Evolutionary conservation across 2,888 invertebrate species (phyloP), one percentile per base, ranked within the genome.

Genomic region (Timandra comae): DNA sequence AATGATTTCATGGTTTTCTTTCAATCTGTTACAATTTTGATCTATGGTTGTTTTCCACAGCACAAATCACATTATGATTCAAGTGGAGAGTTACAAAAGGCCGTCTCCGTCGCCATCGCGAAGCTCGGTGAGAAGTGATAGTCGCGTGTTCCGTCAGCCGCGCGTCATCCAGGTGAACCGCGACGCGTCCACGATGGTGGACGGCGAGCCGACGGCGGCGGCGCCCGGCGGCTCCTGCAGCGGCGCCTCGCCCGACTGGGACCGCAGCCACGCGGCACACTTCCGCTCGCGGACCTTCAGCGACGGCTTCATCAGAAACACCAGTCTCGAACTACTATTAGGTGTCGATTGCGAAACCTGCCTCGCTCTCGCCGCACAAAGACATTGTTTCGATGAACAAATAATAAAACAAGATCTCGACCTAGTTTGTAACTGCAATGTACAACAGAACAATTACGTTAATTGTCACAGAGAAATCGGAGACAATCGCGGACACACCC

Each of bases 291-390:
- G 86, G 11, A 86, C 86, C 3, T 84, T 86, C 50, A 86, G 86
- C 47, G 86, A 86, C 35, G 86, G 86, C 29, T 86, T 86, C 52
- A 75, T 86, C 39, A 66, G 82, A 41, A 86, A 86, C 52, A 80
- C 82, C 21, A 86, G 86, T 49, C 77, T 86, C 12, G 86, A 86
- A 44, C 70, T 86, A 1, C 62, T 86, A 3, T 74, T 86, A 2
- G 86, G 86, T n/a, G 82, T 85, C 10, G 85, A 86, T 44, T 86
- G 86, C 45, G 86, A 86, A 47, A 84, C 86, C 28, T 86, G 86
- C 35, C 71, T 82, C 27, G 84, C 85, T 5, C 60, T 86, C 26
- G 82, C 84, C 7, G 70, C 84, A 12, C 79, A 80, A 43, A 56
- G 72, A 43, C 78, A 78, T 40, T 80, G 80, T 48, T 47, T 66